Base-by-base conservation (phyloP, 2,797 vertebrate species). In the Danio aesculapii region DNA sequence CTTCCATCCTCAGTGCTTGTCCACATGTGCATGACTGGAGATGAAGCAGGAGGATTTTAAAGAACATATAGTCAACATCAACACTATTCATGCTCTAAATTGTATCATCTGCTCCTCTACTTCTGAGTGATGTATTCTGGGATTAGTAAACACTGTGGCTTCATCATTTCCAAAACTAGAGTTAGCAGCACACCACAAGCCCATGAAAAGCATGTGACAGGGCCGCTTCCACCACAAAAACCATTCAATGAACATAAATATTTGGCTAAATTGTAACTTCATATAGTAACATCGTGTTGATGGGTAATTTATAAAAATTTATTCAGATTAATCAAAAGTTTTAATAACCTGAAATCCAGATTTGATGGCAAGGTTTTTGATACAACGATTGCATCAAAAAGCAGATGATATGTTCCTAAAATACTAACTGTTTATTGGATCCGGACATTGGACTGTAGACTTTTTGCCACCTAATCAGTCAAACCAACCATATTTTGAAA, bases 141-240 rank as follows among this genome's bases (percentile, higher is more conserved):
- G 52, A 81, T 62, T n/a, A 12, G 57, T 70, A 80, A 85, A 84
- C 49, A 81, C 21, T n/a, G 77, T 49, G 82, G 77, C 57, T 14
- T 41, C 47, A 19, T 12, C 6, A 17, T 68, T 58, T 73, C 76
- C 12, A 69, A 44, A 72, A 77, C 55, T 79, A 58, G 67, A 80
- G 58, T 63, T 43, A 39, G 21, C 39, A 58, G n/a, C 61, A 14
- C 10, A 52, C 59, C 73, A 52, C 59, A 62, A 63, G 52, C 13
- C 5, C 13, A 43, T 7, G 19, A 0, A 17, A 46, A 50, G 9
- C 58, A 13, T 41, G 3, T 5, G 6, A 49, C n/a, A 21, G 5
- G 5, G 14, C 19, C 57, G 14, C 16, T 53, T 70, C 30, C 50
- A 17, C 16, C 14, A 12, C 30, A 44, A 19, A 19, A 16, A 17